These are phyloP conservation scores for Oreochromis aureus DNA, from an alignment of 2,113 vertebrate species.

Conservation along the genomic window DNA sequence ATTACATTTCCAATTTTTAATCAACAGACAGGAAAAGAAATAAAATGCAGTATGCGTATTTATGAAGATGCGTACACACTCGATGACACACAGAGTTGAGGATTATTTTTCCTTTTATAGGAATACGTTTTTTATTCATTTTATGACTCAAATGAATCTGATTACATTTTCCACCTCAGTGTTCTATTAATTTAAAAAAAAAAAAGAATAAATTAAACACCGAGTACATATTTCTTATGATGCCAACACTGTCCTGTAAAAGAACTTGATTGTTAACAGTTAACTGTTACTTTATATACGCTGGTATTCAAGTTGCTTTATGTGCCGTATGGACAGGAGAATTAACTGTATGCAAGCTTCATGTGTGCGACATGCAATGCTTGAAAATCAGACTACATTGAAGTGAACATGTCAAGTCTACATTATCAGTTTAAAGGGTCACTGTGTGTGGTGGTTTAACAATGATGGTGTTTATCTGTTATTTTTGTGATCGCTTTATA, in stretches of 20 bases:
- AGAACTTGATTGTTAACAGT: neutral
- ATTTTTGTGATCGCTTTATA: neutral
- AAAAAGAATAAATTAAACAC: neutral
- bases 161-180: neutral
- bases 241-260: neutral
- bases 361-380: neutral
- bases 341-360: neutral
- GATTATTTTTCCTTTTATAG: neutral
- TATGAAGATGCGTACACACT: neutral
- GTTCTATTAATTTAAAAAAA: neutral
- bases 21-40: neutral
- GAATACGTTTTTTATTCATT: neutral
- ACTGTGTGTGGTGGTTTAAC: neutral
- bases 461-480: neutral
- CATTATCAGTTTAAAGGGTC: neutral
- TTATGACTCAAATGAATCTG: neutral
- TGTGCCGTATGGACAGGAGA: neutral
- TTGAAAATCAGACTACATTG: neutral
- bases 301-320: neutral
- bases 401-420: neutral
- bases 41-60: neutral
- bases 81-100: neutral
- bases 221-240: neutral
- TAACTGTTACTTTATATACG: neutral
- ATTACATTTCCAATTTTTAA: neutral